Evolutionary conservation across 2,888 invertebrate species (phyloP).

Genomic region (Digitonthophagus gazella): DNA sequence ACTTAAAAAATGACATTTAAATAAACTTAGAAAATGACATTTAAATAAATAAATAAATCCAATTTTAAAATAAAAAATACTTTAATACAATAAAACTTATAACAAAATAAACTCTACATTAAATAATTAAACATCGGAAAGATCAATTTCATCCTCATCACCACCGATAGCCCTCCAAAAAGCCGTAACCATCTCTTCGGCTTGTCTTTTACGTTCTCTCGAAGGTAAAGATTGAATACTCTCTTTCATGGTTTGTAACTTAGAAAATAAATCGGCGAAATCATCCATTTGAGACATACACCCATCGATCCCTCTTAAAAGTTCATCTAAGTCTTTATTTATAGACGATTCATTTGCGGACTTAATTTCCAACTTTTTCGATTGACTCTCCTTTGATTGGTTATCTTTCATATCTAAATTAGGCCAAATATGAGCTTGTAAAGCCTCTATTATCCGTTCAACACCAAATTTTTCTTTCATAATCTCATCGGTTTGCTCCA

Average conservation of each 20-base stretch:
- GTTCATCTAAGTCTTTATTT: constrained; percentile 28
- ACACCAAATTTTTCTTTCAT: constrained; percentile 64
- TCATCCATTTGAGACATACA: constrained; percentile 44
- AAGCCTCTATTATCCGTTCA: constrained; percentile 65
- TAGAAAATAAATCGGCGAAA: constrained; percentile 65
- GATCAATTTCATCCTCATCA: constrained; percentile 63
- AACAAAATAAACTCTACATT: too few relatives aligned
- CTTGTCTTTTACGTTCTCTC: constrained; percentile 65
- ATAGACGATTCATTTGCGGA: constrained; percentile 4
- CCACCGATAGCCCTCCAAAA: constrained; percentile 76
- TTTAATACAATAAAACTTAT: too few relatives aligned
- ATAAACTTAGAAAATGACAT: too few relatives aligned
- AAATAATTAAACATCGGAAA: not conserved
- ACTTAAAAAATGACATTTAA: too few relatives aligned
- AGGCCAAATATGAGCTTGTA: constrained; percentile 72
- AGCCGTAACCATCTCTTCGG: constrained; percentile 69
- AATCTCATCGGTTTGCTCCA: constrained; percentile 54
- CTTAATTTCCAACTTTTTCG: constrained; percentile 22
- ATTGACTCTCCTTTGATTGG: too few relatives aligned
- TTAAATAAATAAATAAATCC: too few relatives aligned
- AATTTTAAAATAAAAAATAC: too few relatives aligned
- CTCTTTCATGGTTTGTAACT: constrained; percentile 66
- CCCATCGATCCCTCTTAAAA: constrained; percentile 36
- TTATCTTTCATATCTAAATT: constrained; percentile 64
- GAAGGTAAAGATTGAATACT: constrained; percentile 61